Conservation (phyloP, 2,797 vertebrate genomes). For the Gambusia yucatana region DNA sequence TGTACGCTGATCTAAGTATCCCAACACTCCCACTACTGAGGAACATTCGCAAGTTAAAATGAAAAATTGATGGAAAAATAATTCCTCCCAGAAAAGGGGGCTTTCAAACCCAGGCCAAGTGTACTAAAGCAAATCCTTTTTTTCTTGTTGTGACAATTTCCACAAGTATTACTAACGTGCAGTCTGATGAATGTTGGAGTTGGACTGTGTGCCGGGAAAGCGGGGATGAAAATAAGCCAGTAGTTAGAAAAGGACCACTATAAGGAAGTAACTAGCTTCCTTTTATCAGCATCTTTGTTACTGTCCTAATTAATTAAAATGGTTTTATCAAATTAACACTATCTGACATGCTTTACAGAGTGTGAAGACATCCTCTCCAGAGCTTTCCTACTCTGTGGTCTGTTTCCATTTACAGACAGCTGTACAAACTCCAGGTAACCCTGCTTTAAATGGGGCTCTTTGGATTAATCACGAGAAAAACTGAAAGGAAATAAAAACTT, state of each 20-base stretch:
- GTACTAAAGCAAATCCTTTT: constrained; percentile 55
- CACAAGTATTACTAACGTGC: constrained; percentile 68
- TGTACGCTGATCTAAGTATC: constrained; percentile 30
- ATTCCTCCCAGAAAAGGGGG: constrained; percentile 51
- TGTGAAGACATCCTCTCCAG: constrained; percentile 41
- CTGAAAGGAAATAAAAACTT: constrained; percentile 69
- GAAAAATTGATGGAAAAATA: constrained; percentile 60
- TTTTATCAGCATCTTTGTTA: constrained; percentile 60
- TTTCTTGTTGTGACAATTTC: constrained; percentile 71
- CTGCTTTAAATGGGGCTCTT: constrained; percentile 49
- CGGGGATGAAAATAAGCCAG: constrained; percentile 48
- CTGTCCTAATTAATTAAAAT: constrained; percentile 47
- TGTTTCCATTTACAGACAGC: constrained; percentile 71
- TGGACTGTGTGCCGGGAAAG: constrained; percentile 46
- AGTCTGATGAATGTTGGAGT: constrained; percentile 64
- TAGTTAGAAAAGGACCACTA: constrained; percentile 57
- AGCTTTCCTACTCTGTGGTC: constrained; percentile 33
- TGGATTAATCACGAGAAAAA: constrained; percentile 63
- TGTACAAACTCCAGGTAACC: constrained; percentile 75
- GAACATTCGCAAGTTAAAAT: constrained; percentile 48
- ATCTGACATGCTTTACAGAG: constrained; percentile 60
- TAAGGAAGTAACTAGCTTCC: constrained; percentile 50
- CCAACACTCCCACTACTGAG: constrained; percentile 41
- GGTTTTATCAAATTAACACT: constrained; percentile 74
- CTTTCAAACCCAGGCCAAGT: constrained; percentile 55